phyloP scores from a whole-genome alignment of 2,113 vertebrate species.

The Campylomormyrus tamandua region DNA sequence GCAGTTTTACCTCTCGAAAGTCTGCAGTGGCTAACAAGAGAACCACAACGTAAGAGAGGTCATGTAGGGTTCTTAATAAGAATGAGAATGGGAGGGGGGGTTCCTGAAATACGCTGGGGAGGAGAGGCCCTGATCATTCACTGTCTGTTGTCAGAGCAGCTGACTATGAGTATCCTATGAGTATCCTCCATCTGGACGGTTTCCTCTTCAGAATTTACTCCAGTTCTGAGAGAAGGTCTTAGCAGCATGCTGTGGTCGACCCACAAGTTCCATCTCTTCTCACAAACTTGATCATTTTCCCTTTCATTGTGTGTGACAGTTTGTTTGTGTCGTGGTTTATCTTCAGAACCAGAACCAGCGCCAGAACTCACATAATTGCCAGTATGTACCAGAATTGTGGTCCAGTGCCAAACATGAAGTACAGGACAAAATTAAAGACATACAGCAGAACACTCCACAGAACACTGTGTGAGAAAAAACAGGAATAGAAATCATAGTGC shows the following conservation, averaged over 20 bases:
- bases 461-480: neutral
- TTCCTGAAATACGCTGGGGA: neutral
- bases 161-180: neutral
- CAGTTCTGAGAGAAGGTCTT: neutral
- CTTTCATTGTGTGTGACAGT: neutral
- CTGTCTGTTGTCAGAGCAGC: neutral
- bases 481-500: neutral
- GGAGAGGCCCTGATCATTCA: neutral
- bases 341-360: neutral
- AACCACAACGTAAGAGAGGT: neutral
- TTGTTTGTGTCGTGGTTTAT: too few species aligned
- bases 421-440: neutral
- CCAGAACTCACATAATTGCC: neutral
- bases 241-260: neutral
- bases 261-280: neutral
- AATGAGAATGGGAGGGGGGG: neutral
- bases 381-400: neutral
- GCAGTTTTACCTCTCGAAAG: neutral
- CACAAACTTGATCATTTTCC: neutral
- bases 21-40: neutral
- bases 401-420: neutral
- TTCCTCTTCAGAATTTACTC: neutral
- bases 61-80: neutral
- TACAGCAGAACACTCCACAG: neutral
- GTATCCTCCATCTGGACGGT: neutral